Percentiles rank a stretch among this genome's conserved stretches.
Conservation (phyloP, 2,888 invertebrate genomes). For the Tachina fera region DNA sequence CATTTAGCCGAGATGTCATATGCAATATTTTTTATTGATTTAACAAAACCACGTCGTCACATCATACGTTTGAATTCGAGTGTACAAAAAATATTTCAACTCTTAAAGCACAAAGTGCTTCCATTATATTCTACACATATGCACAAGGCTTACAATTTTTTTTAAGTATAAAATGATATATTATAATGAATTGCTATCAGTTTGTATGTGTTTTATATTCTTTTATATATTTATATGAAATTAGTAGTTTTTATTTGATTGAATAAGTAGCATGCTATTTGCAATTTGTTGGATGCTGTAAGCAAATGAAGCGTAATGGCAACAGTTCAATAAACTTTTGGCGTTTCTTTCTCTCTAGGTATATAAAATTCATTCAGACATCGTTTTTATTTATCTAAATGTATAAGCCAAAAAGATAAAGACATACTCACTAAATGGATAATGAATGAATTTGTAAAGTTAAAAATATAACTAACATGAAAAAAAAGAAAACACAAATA, state of each 20-base stretch:
- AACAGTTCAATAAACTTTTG: conserved; percentile 78
- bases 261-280: conserved; percentile 64
- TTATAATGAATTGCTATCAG: conserved; percentile 51
- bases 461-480: conserved; percentile 21
- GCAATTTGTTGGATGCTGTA: conserved; percentile 65
- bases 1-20: conserved; percentile 56
- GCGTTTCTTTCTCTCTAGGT: conserved; percentile 8
- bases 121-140: neutral
- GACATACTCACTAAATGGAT: conserved; percentile 26
- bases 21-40: conserved; percentile 60
- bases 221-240: neutral
- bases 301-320: conserved; percentile 80
- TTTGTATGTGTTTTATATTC: neutral
- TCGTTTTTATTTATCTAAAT: conserved; percentile 34
- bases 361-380: conserved; percentile 38
- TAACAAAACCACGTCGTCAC: conserved; percentile 9
- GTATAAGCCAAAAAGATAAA: conserved; percentile 23
- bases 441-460: conserved; percentile 40
- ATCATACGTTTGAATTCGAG: conserved; percentile 44
- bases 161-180: neutral
- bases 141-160: neutral
- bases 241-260: conserved; percentile 28
- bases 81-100: conserved; percentile 2
- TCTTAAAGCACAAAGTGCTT: conserved; percentile 1
- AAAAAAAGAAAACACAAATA: conserved; percentile 28